Evolutionary conservation across 2,888 invertebrate genomes (phyloP).

Genomic region (Brachyptera risi): DNA sequence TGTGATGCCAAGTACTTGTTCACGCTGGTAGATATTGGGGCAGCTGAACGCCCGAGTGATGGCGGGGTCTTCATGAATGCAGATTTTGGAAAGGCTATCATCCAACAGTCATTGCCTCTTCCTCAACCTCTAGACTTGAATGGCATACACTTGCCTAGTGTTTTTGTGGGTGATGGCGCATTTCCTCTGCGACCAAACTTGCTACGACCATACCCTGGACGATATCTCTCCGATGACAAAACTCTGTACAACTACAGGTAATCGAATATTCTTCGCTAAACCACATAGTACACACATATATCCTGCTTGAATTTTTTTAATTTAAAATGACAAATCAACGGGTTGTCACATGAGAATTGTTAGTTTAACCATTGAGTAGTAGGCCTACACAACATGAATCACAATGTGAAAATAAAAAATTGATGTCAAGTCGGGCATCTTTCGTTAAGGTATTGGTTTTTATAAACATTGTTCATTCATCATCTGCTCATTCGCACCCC

Average conservation of each 20-base stretch:
- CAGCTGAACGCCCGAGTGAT: conserved; percentile 8
- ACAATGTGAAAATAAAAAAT: no score
- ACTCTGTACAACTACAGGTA: conserved; percentile 21
- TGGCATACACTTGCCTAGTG: not conserved
- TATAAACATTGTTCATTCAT: no score
- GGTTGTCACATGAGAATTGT: no score
- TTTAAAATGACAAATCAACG: no score
- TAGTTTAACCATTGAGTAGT: no score
- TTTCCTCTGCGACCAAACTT: conserved; percentile 22
- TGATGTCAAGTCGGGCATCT: no score
- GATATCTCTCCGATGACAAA: conserved; percentile 3
- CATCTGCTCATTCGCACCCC: no score
- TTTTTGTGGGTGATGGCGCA: conserved; percentile 24
- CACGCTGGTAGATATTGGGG: conserved; percentile 13
- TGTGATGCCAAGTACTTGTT: conserved; percentile 16
- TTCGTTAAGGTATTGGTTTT: no score
- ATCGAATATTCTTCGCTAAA: no score
- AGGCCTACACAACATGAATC: no score
- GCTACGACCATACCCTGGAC: conserved; percentile 19
- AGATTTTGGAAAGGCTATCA: conserved; percentile 1
- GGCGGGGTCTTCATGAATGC: conserved; percentile 2
- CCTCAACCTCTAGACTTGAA: not conserved
- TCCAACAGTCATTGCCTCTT: not conserved
- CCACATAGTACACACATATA: no score
- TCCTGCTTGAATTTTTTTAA: no score